Conservation (phyloP, 2,113 vertebrate species). For the Pica pica region DNA sequence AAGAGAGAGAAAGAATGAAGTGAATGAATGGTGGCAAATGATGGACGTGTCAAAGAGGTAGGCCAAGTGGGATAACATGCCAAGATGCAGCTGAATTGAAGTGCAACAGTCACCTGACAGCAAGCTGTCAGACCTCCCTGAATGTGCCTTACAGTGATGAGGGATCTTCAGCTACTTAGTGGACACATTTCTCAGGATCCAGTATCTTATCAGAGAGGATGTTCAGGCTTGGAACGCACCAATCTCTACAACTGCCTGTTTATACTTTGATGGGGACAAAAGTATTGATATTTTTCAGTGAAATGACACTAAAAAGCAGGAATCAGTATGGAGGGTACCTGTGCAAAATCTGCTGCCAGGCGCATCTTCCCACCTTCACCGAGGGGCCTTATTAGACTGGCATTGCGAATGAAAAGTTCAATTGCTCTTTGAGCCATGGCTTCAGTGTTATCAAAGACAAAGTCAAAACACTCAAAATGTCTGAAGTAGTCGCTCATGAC, state of each 20-base stretch:
- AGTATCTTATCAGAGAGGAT: not conserved
- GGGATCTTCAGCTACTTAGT: not conserved
- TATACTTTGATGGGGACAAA: not conserved
- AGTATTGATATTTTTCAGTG: not conserved
- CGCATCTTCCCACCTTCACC: conserved; percentile 95
- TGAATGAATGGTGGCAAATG: not conserved
- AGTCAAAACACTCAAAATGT: conserved; percentile 90
- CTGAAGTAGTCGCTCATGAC: conserved; percentile 93
- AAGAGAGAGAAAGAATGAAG: not conserved
- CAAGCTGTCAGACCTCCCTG: not conserved
- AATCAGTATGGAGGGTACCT: conserved; percentile 71
- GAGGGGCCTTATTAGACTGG: conserved; percentile 86
- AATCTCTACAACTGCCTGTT: not conserved
- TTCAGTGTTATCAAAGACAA: conserved; percentile 90
- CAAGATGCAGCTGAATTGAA: not conserved
- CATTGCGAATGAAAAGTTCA: conserved; percentile 88
- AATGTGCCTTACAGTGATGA: not conserved
- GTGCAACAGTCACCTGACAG: not conserved
- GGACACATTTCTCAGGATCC: not conserved
- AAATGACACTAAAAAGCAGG: not conserved
- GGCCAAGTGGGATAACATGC: not conserved
- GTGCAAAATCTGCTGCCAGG: conserved; percentile 92
- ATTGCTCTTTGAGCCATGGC: conserved; percentile 87
- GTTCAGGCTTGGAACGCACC: not conserved
- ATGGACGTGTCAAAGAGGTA: rapidly evolving